Conservation (phyloP, 37 sponge, comb jelly and placozoan species). For the Dysidea cf. avara region DNA sequence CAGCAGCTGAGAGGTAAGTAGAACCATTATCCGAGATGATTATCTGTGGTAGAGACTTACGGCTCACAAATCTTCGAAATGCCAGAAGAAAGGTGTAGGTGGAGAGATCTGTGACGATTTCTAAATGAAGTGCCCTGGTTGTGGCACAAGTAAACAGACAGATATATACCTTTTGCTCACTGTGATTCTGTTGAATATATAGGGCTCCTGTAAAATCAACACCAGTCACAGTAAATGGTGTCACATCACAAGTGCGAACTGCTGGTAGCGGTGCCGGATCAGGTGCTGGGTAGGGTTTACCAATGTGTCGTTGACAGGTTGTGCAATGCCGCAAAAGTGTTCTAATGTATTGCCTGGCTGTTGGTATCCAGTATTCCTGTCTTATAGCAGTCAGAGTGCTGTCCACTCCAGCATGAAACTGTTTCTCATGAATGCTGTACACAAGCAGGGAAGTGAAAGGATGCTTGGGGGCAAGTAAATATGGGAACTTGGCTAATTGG, state of each 20-base stretch:
- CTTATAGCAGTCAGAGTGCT: no score
- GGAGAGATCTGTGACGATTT: background rate
- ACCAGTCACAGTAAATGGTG: constrained; percentile 20
- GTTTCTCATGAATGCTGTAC: no score
- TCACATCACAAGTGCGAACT: constrained; percentile 15
- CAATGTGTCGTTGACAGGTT: constrained; percentile 25
- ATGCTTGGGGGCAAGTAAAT: no score
- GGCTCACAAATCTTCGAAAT: background rate
- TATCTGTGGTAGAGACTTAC: background rate
- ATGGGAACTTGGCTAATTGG: no score
- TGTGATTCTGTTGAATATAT: no score
- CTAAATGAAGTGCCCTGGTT: constrained; percentile 8
- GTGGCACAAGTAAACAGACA: no score
- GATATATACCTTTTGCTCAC: no score
- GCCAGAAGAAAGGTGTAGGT: background rate
- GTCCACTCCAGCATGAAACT: no score
- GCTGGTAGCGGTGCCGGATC: constrained; percentile 32
- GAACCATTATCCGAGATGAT: constrained; percentile 1
- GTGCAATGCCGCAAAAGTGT: constrained; percentile 10
- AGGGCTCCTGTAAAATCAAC: constrained; percentile 34
- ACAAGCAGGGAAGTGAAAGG: no score
- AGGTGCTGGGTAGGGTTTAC: background rate
- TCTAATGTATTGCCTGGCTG: constrained; percentile 24
- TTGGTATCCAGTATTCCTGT: constrained; percentile 40
- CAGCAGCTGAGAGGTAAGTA: background rate